Conservation (phyloP, 2,888 invertebrate species). For the Spialia ferax region DNA sequence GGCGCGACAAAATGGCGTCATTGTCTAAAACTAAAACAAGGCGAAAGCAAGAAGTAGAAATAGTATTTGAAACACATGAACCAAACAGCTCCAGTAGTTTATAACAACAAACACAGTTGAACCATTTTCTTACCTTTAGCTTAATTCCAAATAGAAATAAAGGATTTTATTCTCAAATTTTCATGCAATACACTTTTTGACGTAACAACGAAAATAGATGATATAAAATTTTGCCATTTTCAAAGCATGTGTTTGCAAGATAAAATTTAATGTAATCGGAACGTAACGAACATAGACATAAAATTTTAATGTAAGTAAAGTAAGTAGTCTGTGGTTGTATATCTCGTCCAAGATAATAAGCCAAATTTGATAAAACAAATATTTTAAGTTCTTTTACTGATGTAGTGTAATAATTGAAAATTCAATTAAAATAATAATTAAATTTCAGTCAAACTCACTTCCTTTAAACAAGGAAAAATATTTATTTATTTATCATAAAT, state of each 20-base stretch:
- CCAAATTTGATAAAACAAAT: too few relatives aligned
- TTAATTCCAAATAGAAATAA: constrained; percentile 64
- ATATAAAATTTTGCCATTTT: constrained; percentile 45
- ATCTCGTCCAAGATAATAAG: too few relatives aligned
- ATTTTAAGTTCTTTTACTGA: too few relatives aligned
- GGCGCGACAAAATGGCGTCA: constrained; percentile 87
- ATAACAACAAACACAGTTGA: constrained; percentile 27
- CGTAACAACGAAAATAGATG: constrained; percentile 64
- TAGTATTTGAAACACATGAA: constrained; percentile 36
- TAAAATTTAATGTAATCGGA: too few relatives aligned
- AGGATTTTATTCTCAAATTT: constrained; percentile 71
- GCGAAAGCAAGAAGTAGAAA: constrained; percentile 52
- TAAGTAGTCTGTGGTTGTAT: too few relatives aligned
- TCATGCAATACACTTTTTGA: constrained; percentile 79
- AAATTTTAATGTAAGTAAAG: too few relatives aligned
- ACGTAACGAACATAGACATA: too few relatives aligned
- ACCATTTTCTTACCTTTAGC: constrained; percentile 57
- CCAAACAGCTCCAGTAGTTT: neutral
- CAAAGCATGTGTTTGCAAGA: neutral
- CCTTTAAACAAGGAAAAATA: too few relatives aligned
- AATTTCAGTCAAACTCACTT: too few relatives aligned
- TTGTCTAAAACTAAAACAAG: constrained; percentile 79
- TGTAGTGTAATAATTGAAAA: too few relatives aligned
- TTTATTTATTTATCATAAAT: too few relatives aligned
- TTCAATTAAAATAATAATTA: too few relatives aligned